phyloP scores from a whole-genome alignment of 2,888 invertebrate species.

The Agrochola lota region DNA sequence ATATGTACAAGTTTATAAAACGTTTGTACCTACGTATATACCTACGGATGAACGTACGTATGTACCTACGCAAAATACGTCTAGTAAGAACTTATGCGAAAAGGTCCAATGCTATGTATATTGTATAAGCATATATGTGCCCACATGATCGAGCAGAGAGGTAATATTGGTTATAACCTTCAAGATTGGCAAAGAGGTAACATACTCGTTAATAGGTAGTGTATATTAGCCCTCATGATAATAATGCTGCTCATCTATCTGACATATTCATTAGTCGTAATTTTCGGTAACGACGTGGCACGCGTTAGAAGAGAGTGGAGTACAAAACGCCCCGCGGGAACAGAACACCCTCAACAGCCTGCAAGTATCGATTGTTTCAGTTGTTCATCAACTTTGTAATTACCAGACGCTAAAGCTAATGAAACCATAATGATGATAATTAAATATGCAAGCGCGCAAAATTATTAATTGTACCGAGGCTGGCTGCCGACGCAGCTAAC shows the following conservation, averaged over 20 bases:
- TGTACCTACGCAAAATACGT: not conserved
- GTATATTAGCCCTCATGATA: constrained; percentile 2
- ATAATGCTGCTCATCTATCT: constrained; percentile 20
- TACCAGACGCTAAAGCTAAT: constrained; percentile 54
- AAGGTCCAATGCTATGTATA: not conserved
- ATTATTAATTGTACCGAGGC: constrained; percentile 70
- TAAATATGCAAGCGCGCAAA: constrained; percentile 65
- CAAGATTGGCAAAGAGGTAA: not conserved
- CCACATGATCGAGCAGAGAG: constrained; percentile 6
- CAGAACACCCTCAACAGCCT: constrained; percentile 21
- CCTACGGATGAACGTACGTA: no score
- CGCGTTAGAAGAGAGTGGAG: not conserved
- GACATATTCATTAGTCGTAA: constrained; percentile 36
- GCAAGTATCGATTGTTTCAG: constrained; percentile 58
- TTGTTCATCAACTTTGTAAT: constrained; percentile 53
- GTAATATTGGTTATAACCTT: constrained; percentile 35
- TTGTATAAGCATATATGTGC: not conserved
- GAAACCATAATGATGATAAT: constrained; percentile 63
- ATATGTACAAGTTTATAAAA: constrained; percentile 32
- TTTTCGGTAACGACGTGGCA: constrained; percentile 24
- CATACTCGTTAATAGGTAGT: not conserved
- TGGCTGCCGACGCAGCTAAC: constrained; percentile 64
- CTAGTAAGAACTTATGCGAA: not conserved
- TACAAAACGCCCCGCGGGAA: constrained; percentile 14
- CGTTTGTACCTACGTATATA: constrained; percentile 8